A percentile compares a stretch with the other conserved stretches of the same genome.
Conservation (phyloP, 37 sponge, comb jelly and placozoan species). For the Tethya wilhelma region DNA sequence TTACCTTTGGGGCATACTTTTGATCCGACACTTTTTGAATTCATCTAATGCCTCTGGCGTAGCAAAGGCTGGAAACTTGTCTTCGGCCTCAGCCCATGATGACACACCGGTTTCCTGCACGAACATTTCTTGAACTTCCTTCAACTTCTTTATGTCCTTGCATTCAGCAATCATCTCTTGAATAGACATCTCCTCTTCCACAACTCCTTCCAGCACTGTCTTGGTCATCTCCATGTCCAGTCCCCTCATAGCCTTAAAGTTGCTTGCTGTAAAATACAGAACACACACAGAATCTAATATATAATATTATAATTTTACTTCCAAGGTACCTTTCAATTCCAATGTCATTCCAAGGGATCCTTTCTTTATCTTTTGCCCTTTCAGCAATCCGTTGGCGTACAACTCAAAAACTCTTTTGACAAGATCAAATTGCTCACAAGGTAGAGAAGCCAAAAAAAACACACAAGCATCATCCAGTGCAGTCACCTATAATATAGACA, state of each 20-base stretch:
- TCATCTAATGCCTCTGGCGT: conserved; percentile 6
- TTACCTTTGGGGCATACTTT: conserved; percentile 9
- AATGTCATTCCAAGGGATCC: not conserved
- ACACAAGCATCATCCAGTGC: conserved; percentile 16
- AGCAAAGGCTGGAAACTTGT: not conserved
- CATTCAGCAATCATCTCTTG: conserved; percentile 7
- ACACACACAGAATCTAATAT: too few species aligned
- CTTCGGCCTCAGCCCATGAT: not conserved
- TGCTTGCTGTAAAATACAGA: conserved; percentile 3
- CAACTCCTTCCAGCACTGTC: too few species aligned
- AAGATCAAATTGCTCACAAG: not conserved
- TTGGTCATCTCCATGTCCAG: too few species aligned
- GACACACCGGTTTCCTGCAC: not conserved
- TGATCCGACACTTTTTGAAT: conserved; percentile 1
- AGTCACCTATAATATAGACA: not conserved
- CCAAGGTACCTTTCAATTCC: conserved; percentile 2
- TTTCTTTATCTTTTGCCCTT: conserved; percentile 1
- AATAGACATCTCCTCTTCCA: conserved; percentile 5
- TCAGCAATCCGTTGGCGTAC: not conserved
- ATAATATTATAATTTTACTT: too few species aligned
- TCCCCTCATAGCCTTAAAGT: conserved; percentile 11
- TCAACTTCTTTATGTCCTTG: conserved; percentile 9
- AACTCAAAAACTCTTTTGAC: not conserved
- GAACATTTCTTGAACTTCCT: too few species aligned
- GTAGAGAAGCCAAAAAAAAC: conserved; percentile 10